phyloP scores from a whole-genome alignment of 2,888 invertebrate genomes.

The Steinernema carpocapsae region DNA sequence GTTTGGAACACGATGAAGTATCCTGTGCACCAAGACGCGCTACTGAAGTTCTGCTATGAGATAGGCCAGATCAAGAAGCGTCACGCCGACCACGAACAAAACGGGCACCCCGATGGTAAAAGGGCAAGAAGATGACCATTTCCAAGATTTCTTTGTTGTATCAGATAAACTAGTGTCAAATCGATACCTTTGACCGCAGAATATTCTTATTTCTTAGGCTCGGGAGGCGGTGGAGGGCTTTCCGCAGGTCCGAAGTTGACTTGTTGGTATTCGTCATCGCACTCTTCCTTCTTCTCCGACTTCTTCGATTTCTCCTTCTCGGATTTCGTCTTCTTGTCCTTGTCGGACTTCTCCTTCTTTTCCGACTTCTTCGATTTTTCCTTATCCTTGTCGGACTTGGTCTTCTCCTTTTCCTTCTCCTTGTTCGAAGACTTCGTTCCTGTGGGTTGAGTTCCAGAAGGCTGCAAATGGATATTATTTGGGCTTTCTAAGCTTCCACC shows the following conservation, averaged over 20 bases:
- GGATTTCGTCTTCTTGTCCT: background rate
- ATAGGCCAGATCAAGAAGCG: conserved; percentile 14
- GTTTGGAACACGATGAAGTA: conserved; percentile 64
- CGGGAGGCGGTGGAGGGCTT: conserved; percentile 7
- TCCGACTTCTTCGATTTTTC: background rate
- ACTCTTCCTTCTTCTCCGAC: background rate
- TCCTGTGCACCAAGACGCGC: conserved; percentile 49
- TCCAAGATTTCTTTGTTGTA: background rate
- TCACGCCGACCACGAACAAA: background rate
- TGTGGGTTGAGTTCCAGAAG: background rate
- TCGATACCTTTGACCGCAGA: no score
- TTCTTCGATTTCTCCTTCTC: background rate
- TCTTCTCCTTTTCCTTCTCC: background rate
- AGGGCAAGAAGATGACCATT: background rate
- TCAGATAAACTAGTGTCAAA: background rate
- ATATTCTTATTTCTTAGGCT: background rate
- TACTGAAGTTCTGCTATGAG: background rate
- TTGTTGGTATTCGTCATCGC: background rate
- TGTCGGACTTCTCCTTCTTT: background rate
- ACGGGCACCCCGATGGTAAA: conserved; percentile 10
- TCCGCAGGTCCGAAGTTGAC: background rate
- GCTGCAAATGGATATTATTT: no score
- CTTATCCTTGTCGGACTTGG: background rate
- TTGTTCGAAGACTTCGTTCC: background rate
- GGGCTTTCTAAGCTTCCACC: no score